These are phyloP conservation scores for Adela reaumurella DNA, from an alignment of 2,888 invertebrate genomes.

Conservation along the genomic window DNA sequence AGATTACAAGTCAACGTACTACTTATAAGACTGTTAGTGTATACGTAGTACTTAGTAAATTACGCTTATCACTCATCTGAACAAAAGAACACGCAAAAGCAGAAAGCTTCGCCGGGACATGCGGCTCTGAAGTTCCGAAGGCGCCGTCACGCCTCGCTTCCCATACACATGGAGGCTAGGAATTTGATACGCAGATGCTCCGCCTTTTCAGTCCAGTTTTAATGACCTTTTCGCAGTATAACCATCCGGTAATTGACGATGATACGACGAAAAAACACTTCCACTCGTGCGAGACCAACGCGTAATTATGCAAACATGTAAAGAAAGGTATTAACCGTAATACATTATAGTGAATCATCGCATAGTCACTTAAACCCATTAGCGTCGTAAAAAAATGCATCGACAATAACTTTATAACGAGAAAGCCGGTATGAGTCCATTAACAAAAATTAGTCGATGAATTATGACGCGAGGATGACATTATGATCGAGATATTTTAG, in stretches of 20 bases:
- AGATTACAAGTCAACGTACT: too few relatives aligned
- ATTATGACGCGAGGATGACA: not conserved
- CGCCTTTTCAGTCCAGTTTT: not conserved
- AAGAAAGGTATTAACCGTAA: not conserved
- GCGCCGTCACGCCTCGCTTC: slow-evolving; percentile 34
- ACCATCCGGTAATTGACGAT: too few relatives aligned
- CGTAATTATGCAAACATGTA: too few relatives aligned
- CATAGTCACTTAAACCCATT: not conserved
- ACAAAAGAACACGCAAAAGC: too few relatives aligned
- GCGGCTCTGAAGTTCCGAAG: not conserved
- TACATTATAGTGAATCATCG: not conserved
- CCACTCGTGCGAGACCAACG: too few relatives aligned
- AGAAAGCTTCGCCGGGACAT: not conserved
- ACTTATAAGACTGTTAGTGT: too few relatives aligned
- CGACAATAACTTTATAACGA: not conserved
- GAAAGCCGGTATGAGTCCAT: not conserved
- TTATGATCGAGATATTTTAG: not conserved
- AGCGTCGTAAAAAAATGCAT: not conserved
- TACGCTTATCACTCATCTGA: too few relatives aligned
- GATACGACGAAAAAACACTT: too few relatives aligned
- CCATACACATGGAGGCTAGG: slow-evolving; percentile 50
- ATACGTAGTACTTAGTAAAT: too few relatives aligned
- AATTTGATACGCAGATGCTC: slow-evolving; percentile 56
- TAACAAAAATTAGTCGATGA: not conserved
- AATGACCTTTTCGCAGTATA: not conserved